phyloP scores from a whole-genome alignment of 2,888 invertebrate genomes.

The Agrotis ipsilon region DNA sequence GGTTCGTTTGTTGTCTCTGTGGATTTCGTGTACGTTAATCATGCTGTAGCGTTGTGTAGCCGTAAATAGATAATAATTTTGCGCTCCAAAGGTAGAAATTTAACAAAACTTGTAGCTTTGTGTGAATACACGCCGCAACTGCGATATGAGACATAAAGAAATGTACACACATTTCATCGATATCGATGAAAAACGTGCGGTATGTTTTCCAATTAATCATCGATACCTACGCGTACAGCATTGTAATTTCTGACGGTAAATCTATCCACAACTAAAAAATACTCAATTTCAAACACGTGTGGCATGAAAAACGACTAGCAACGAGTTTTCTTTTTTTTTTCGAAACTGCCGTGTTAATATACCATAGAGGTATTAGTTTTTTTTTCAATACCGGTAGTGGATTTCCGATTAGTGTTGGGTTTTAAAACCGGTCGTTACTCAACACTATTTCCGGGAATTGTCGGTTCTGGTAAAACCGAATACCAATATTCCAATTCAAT shows the following conservation, averaged over 20 bases:
- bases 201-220: slow-evolving; percentile 2
- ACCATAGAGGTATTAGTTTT: slow-evolving; percentile 2
- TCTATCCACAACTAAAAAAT: slow-evolving; percentile 7
- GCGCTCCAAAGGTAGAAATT: neutral
- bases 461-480: slow-evolving; percentile 18
- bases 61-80: slow-evolving; percentile 2
- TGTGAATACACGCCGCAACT: too few species aligned
- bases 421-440: slow-evolving; percentile 27
- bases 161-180: neutral
- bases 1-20: slow-evolving; percentile 24
- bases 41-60: neutral
- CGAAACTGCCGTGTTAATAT: slow-evolving; percentile 1
- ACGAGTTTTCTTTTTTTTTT: slow-evolving; percentile 4
- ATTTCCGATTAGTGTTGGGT: slow-evolving; percentile 13
- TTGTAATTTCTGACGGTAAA: slow-evolving; percentile 22
- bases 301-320: slow-evolving; percentile 27
- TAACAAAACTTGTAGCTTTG: too few species aligned
- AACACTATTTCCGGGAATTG: slow-evolving; percentile 4
- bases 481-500: slow-evolving; percentile 14
- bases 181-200: neutral
- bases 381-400: slow-evolving; percentile 6
- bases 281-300: slow-evolving; percentile 22
- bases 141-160: too few species aligned
- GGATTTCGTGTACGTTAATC: slow-evolving; percentile 27
- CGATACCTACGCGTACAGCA: neutral